Conservation (phyloP, 2,113 vertebrate genomes). For the Trichomycterus rosablanca region DNA sequence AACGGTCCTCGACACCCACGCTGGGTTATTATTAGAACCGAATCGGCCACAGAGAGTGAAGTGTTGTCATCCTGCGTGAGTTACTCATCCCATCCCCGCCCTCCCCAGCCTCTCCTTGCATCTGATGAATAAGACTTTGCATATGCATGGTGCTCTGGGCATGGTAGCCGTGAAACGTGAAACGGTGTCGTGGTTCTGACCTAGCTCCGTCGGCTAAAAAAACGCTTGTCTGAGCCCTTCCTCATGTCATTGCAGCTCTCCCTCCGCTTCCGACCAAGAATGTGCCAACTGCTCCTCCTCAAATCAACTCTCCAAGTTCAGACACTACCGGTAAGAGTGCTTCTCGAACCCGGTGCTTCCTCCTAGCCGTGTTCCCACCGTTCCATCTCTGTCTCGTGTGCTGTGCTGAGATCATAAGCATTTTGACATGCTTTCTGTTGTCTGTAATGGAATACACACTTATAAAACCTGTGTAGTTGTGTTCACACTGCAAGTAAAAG, state of each 20-base stretch:
- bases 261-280: constrained; percentile 94
- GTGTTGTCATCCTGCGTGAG: constrained; percentile 35
- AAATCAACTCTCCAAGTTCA: constrained; percentile 68
- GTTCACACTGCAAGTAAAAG: too few species aligned
- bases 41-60: constrained; percentile 40
- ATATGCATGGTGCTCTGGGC: constrained; percentile 45
- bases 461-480: too few species aligned
- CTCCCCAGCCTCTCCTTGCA: constrained; percentile 23
- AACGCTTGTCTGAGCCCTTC: constrained; percentile 39
- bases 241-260: constrained; percentile 73
- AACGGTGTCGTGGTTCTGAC: neutral
- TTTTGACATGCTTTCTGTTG: too few species aligned
- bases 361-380: neutral
- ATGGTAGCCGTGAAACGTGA: too few species aligned
- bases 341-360: neutral
- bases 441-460: too few species aligned
- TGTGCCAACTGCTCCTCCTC: constrained; percentile 78
- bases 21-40: neutral
- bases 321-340: constrained; percentile 69
- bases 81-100: constrained; percentile 22
- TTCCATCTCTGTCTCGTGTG: constrained; percentile 15
- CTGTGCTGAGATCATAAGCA: neutral
- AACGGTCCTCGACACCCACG: constrained; percentile 1
- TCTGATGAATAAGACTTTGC: constrained; percentile 50
- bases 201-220: constrained; percentile 6